Evolutionary conservation across 2,797 vertebrate species (phyloP).

Genomic region (Mormyrops boulengeri): DNA sequence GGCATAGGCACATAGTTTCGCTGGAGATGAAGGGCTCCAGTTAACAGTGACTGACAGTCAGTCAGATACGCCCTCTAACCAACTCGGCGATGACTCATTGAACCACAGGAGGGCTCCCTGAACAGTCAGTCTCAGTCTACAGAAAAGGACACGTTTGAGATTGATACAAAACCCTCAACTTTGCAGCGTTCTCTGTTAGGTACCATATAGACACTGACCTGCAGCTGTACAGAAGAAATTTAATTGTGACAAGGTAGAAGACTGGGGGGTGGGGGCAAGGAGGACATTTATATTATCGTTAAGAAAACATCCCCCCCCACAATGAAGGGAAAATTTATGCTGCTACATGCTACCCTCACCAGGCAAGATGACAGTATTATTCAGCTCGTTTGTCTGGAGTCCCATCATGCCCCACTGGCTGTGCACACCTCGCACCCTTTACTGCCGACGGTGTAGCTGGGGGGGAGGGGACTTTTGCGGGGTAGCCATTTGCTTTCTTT

Average conservation of each 20-base stretch:
- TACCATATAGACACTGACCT: background rate
- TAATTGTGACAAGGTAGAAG: background rate
- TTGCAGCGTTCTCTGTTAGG: background rate
- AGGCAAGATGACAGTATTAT: background rate
- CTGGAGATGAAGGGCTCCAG: background rate
- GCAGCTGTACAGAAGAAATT: background rate
- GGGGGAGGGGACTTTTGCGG: background rate
- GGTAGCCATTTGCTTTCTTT: background rate
- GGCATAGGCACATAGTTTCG: background rate
- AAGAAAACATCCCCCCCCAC: slow-evolving; percentile 11
- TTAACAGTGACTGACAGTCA: background rate
- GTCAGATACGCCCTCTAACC: slow-evolving; percentile 18
- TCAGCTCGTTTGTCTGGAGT: background rate
- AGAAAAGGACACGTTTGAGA: background rate
- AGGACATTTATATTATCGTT: slow-evolving; percentile 35
- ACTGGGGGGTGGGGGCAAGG: slow-evolving; percentile 2
- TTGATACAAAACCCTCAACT: background rate
- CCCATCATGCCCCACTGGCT: background rate
- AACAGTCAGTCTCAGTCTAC: background rate
- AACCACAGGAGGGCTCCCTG: background rate
- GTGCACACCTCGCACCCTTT: background rate
- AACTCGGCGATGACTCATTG: background rate
- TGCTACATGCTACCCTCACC: background rate
- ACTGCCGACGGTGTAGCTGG: slow-evolving; percentile 1
- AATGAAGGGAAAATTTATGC: background rate